Percentiles rank a stretch among this genome's conserved stretches.
phyloP scores from a whole-genome alignment of 1,140 invertebrate species.

The Hyphantria cunea region DNA sequence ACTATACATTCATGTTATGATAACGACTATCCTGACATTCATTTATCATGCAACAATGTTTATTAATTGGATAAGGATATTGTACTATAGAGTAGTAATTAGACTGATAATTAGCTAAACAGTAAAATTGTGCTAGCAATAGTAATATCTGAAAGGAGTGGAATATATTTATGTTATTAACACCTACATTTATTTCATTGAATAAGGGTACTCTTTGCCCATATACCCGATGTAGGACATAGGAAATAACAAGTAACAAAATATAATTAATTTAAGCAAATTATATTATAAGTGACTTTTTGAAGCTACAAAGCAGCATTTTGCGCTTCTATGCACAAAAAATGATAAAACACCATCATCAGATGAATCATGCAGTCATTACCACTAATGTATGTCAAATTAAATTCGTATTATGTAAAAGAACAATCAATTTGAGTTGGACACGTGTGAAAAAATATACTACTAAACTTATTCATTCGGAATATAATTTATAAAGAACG shows the following conservation, averaged over 20 bases:
- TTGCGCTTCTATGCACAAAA: too few relatives aligned
- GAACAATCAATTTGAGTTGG: neutral
- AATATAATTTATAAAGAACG: too few relatives aligned
- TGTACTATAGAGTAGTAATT: neutral
- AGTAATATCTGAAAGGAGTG: too few relatives aligned
- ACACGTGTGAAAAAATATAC: slow-evolving; percentile 12
- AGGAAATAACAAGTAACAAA: too few relatives aligned
- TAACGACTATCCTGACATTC: too few relatives aligned
- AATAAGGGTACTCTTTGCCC: too few relatives aligned
- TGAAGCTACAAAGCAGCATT: too few relatives aligned
- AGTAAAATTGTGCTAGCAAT: neutral
- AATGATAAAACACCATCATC: slow-evolving; percentile 23
- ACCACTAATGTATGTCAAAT: slow-evolving; percentile 14
- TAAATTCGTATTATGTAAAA: slow-evolving; percentile 18
- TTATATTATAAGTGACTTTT: too few relatives aligned
- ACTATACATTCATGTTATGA: neutral
- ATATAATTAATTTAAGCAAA: too few relatives aligned
- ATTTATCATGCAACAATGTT: neutral
- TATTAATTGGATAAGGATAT: neutral
- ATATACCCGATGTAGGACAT: too few relatives aligned
- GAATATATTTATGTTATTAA: too few relatives aligned
- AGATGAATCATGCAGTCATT: slow-evolving; percentile 24
- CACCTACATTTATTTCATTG: too few relatives aligned
- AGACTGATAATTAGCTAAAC: neutral
- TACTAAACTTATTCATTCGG: slow-evolving; percentile 11